Evolutionary conservation across 1,140 invertebrate genomes (phyloP), one percentile per base, ranked within the genome.

Genomic region (Caenorhabditis tropicalis): DNA sequence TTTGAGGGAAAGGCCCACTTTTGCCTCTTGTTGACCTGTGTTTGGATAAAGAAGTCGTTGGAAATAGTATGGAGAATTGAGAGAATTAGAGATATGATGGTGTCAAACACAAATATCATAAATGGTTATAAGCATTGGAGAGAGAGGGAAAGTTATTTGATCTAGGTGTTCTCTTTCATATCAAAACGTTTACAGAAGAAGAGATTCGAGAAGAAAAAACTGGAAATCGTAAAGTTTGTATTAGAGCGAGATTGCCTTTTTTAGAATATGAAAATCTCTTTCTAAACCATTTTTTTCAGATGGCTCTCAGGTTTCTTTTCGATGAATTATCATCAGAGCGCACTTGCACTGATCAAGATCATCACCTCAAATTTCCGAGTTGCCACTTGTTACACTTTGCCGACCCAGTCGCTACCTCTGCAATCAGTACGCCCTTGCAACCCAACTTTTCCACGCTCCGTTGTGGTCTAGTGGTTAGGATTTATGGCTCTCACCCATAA

Each of bases 401-500:
- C 43, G 43, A 46, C 43, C 43, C 19, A 46, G 43, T 46, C 43
- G 10, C 43, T 46, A 16, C 4, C 19, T 46, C 19, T 46, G 4
- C 12, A 43, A 43, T 12, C n/a, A 10, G 7, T 19, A 10, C 48
- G 5, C 48, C 4, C 48, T 51, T 51, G 48, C 10, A 19, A 3
- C 48, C 3, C 48, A 6, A 51, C 48, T 51, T 19, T 16, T 83
- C 82, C n/a, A n/a, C n/a, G n/a, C n/a, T n/a, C n/a, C 82, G 43
- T 51, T 85, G 86, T 86, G 83, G 86, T 85, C 86, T 86, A 86
- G 86, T 86, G 94, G 94, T 93, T 94, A 94, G 94, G 94, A 94
- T 94, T 94, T 93, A 94, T 94, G 94, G 94, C 94, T 94, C 93
- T 94, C 94, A 94, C 94, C 94, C 94, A 94, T 94, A 93, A 94